Evolutionary conservation across 2,888 invertebrate genomes (phyloP).

Genomic region (Epistrophe grossulariae): DNA sequence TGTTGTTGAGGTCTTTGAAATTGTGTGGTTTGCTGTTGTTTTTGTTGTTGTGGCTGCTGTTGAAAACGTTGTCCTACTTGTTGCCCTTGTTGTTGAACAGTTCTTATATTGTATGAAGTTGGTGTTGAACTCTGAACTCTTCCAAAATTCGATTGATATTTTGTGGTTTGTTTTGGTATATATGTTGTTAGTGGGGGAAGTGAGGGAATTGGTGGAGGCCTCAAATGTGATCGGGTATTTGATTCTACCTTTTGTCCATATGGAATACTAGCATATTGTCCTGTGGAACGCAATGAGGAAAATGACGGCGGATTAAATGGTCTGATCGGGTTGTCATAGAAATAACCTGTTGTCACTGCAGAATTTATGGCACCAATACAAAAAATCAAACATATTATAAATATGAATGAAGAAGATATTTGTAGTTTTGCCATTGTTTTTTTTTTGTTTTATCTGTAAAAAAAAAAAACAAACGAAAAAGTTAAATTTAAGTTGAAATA

Average conservation of each 20-base stretch:
- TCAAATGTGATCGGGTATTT: conserved; percentile 78
- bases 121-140: conserved; percentile 31
- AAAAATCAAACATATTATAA: conserved; percentile 43
- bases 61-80: conserved; percentile 11
- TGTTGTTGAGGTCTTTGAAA: conserved; percentile 40
- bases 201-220: conserved; percentile 80
- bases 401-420: conserved; percentile 39
- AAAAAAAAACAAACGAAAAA: conserved; percentile 30
- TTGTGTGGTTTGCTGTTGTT: conserved; percentile 28
- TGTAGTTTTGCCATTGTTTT: conserved; percentile 18
- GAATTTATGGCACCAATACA: conserved; percentile 20
- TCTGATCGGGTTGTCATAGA: conserved; percentile 79
- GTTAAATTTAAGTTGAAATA: not conserved
- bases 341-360: conserved; percentile 78
- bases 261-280: conserved; percentile 33
- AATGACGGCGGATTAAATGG: conserved; percentile 67
- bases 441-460: conserved; percentile 58
- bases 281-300: conserved; percentile 57
- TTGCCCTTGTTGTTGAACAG: conserved; percentile 58
- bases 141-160: conserved; percentile 26
- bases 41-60: conserved; percentile 12
- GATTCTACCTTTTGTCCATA: conserved; percentile 64
- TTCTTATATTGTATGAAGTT: conserved; percentile 45
- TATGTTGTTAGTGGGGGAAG: conserved; percentile 80
- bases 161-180: conserved; percentile 38